Evolutionary conservation across 2,113 vertebrate species (phyloP).

Genomic region (Neodontobutis hainanensis): DNA sequence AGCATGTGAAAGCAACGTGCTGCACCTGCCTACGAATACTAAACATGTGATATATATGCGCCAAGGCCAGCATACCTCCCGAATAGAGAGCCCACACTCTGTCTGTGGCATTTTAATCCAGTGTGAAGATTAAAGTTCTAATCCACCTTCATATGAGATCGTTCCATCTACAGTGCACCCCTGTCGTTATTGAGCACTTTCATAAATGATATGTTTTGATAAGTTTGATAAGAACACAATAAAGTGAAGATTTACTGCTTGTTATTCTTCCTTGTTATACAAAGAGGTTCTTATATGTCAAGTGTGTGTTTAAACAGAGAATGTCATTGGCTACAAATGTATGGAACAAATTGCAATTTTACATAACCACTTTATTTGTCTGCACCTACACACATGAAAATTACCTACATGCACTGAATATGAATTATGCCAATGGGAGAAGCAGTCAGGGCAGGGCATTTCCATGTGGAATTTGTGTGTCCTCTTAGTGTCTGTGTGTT

Average conservation of each 20-base stretch:
- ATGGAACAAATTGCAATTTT: no score
- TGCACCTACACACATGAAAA: no score
- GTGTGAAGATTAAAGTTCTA: conserved; percentile 67
- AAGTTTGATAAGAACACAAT: conserved; percentile 11
- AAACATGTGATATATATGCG: conserved; percentile 67
- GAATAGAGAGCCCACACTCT: conserved; percentile 74
- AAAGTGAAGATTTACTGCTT: conserved; percentile 3
- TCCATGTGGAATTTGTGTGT: no score
- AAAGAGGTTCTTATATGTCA: neutral
- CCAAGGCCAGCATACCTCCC: conserved; percentile 47
- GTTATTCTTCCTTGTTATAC: no score
- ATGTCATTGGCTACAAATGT: no score
- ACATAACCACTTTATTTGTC: no score
- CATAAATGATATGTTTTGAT: neutral
- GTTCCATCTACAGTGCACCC: conserved; percentile 47
- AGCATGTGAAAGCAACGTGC: conserved; percentile 76
- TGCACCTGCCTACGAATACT: conserved; percentile 80
- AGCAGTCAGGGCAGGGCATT: no score
- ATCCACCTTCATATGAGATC: conserved; percentile 64
- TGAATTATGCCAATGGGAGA: no score
- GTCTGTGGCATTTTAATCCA: conserved; percentile 76
- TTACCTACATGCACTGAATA: no score
- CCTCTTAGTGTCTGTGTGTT: no score
- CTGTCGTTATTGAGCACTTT: conserved; percentile 5
- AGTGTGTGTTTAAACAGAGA: neutral